These are phyloP conservation scores for Empidonax alnorum DNA, from an alignment of 2,113 vertebrate species.

Conservation along the genomic window DNA sequence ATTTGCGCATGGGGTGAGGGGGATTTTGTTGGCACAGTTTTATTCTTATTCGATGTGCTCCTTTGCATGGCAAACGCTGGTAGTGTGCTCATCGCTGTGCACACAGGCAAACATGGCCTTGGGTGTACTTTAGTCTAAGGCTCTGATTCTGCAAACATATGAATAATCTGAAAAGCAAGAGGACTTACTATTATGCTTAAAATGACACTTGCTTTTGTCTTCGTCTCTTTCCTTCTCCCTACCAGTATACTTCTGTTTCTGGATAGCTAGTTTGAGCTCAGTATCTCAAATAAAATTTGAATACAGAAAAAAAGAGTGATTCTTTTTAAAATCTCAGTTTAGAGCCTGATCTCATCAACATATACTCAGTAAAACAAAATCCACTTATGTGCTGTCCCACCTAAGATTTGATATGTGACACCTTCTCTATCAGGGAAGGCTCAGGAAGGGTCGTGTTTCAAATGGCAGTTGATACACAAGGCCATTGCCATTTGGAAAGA, in stretches of 20 bases:
- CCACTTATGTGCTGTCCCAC: background rate
- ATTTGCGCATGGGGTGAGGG: conserved; percentile 69
- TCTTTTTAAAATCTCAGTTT: background rate
- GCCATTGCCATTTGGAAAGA: background rate
- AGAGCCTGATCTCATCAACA: background rate
- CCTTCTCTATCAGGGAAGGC: background rate
- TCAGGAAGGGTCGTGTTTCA: background rate
- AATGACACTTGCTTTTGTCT: conserved; percentile 40
- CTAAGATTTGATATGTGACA: background rate
- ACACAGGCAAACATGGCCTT: conserved; percentile 15
- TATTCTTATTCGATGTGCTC: conserved; percentile 52
- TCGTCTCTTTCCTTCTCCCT: background rate
- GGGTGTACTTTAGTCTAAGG: background rate
- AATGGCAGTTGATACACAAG: background rate
- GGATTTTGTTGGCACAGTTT: conserved; percentile 64
- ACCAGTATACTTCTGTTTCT: background rate
- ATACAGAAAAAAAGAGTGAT: background rate
- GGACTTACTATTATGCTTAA: background rate
- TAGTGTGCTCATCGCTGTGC: background rate
- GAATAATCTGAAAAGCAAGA: conserved; percentile 26
- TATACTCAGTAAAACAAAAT: background rate
- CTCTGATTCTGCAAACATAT: conserved; percentile 6
- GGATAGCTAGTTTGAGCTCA: background rate
- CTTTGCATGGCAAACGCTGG: conserved; percentile 42
- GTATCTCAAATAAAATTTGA: background rate